Base-by-base conservation (phyloP, 2,113 vertebrate genomes). In the Phaethon lepturus region DNA sequence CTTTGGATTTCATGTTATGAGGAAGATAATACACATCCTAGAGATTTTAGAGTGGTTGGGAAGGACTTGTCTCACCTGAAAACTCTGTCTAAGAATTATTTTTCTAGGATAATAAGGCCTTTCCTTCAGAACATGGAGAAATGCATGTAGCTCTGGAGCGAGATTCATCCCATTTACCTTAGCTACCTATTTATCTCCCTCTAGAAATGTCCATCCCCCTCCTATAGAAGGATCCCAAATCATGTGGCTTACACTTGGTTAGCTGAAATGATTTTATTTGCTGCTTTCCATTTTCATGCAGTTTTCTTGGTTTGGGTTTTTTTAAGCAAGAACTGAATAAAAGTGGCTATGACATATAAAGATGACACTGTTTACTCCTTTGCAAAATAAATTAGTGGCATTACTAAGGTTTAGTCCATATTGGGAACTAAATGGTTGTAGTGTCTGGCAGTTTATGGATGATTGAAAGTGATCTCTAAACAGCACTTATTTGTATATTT, bases 401-500 rank as follows among this genome's bases (percentile, higher is more conserved):
- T 82, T 78, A 33, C 2, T 52, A 52, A 56, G 7, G 44, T 67
- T 38, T 81, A 68, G 13, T 17, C 10, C 10, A 24, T 47, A 59
- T 5, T n/a, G 6, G 6, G 28, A 85, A 67, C 9, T 26, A 91
- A 89, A 44, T n/a, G 1, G 2, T 23, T 66, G 7, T 11, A 67
- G 33, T 40, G 9, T n/a, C 3, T 28, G 26, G 3, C 2, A 64
- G 20, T 22, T 87, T 40, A 33, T 47, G 13, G 23, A 40, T 17
- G 81, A 55, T 16, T 29, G 4, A 40, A 92, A 88, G 11, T 7
- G 38, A 76, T 77, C 84, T 96, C 42, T 77, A 74, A 77, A 47
- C 9, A 42, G 3, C 17, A 59, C 0, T 0, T 42, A 17, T 76
- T 73, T 20, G 7, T 45, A 8, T 62, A 9, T 12, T 24, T 85